phyloP scores from a whole-genome alignment of 1,140 invertebrate species.

The Micrasema longulum region DNA sequence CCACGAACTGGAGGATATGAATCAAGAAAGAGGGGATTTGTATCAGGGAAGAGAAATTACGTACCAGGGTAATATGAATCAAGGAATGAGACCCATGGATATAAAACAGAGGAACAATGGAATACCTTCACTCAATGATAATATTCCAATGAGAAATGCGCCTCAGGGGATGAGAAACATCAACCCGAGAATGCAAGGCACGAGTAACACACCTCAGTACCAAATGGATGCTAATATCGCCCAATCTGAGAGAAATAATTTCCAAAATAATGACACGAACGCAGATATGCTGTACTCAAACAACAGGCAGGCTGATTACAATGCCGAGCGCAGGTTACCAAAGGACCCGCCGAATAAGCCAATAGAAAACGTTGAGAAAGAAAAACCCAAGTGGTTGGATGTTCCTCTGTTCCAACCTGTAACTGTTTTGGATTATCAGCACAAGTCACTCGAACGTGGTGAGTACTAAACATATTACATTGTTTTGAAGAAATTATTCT shows the following conservation, averaged over 20 bases:
- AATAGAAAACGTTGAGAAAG: not conserved
- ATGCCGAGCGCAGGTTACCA: not conserved
- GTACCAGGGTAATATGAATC: no score
- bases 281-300: not conserved
- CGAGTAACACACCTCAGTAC: not conserved
- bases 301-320: not conserved
- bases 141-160: not conserved
- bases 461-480: not conserved
- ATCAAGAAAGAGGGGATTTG: not conserved
- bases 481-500: not conserved
- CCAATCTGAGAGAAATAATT: slow-evolving; percentile 12
- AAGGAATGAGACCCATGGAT: slow-evolving; percentile 1
- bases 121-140: not conserved
- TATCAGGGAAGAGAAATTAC: no score
- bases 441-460: slow-evolving; percentile 66
- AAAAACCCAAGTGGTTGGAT: slow-evolving; percentile 59
- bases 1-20: not conserved
- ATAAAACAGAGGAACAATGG: slow-evolving; percentile 10
- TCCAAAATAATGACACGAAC: slow-evolving; percentile 10
- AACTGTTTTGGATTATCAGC: slow-evolving; percentile 81
- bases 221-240: not conserved
- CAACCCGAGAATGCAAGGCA: not conserved
- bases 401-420: slow-evolving; percentile 65
- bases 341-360: slow-evolving; percentile 3
- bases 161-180: not conserved